phyloP scores from a whole-genome alignment of 1,140 invertebrate genomes.

The Trichonephila clavata region DNA sequence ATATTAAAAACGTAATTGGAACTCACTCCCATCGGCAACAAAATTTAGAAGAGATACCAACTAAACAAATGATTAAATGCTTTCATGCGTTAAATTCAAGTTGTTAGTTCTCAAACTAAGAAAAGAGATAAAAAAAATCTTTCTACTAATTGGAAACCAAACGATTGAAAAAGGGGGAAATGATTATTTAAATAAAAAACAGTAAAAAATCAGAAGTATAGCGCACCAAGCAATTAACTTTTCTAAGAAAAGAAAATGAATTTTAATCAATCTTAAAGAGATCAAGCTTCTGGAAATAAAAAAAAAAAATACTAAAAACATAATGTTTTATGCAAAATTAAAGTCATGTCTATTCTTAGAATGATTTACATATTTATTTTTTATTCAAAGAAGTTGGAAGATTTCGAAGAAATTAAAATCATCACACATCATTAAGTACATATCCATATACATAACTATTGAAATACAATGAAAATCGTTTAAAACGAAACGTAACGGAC shows the following conservation, averaged over 20 bases:
- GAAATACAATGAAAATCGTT: no score
- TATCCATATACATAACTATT: no score
- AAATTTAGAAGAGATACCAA: background rate
- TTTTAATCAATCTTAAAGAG: background rate
- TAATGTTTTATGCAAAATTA: background rate
- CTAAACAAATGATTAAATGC: slow-evolving; percentile 56
- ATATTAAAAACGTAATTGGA: slow-evolving; percentile 54
- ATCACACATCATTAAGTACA: background rate
- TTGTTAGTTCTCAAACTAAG: slow-evolving; percentile 49
- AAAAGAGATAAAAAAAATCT: background rate
- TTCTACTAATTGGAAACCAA: slow-evolving; percentile 23
- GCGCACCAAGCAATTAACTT: background rate
- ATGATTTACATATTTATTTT: background rate
- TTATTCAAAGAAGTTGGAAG: background rate
- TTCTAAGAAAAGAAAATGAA: background rate
- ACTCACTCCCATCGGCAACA: slow-evolving; percentile 6
- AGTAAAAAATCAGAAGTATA: background rate
- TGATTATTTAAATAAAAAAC: slow-evolving; percentile 4
- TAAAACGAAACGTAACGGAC: no score
- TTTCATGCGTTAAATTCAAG: slow-evolving; percentile 46
- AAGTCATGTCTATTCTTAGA: background rate
- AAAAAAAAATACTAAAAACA: background rate
- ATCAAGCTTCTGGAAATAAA: background rate
- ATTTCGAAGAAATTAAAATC: background rate
- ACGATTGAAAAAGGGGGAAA: background rate